Evolutionary conservation across 2,797 vertebrate genomes (phyloP).

Genomic region (Avahi laniger): DNA sequence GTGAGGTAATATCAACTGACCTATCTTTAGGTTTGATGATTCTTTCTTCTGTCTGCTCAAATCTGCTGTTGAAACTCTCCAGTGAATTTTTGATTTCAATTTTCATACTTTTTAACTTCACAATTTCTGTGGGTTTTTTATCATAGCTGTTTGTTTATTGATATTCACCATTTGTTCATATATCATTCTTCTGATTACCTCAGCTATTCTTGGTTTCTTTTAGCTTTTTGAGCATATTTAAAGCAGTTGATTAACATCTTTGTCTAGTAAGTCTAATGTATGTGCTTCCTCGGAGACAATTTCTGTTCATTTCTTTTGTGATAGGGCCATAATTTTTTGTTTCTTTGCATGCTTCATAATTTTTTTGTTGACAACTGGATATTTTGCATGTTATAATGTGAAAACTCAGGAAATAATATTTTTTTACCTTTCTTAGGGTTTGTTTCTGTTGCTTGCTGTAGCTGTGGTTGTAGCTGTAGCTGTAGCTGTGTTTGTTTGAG

Average conservation of each 20-base stretch:
- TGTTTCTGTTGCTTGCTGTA: neutral
- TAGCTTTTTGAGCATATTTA: neutral
- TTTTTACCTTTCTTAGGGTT: neutral
- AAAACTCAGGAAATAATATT: neutral
- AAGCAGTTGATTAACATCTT: neutral
- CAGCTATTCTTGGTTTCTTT: neutral
- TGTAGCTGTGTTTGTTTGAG: neutral
- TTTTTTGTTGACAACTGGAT: neutral
- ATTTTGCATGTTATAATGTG: neutral
- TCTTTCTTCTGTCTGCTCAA: neutral
- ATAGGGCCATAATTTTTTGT: neutral
- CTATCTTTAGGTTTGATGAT: neutral
- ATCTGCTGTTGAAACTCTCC: neutral
- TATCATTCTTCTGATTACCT: neutral
- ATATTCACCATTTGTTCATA: neutral
- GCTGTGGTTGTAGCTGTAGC: neutral
- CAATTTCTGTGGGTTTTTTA: neutral
- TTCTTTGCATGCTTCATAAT: neutral
- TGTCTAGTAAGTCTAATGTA: neutral
- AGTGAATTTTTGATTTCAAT: neutral
- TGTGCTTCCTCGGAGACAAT: neutral
- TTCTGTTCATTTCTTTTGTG: neutral
- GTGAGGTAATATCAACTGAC: neutral
- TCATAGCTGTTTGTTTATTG: neutral
- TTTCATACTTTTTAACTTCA: neutral